Base-by-base conservation (phyloP, 2,888 invertebrate genomes). In the Sphaerophoria taeniata region DNA sequence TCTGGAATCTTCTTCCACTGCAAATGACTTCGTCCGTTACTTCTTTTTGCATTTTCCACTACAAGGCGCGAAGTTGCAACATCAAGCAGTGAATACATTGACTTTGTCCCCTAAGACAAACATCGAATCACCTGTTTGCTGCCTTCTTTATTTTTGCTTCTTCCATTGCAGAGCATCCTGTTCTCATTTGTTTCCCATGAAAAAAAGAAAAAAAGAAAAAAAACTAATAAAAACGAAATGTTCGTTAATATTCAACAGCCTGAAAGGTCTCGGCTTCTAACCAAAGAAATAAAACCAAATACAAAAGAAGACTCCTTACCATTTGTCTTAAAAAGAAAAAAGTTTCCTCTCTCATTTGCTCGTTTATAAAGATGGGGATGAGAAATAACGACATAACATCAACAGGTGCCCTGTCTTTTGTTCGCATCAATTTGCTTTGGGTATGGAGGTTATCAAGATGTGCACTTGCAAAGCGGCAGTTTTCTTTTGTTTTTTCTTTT, bases 391-490 rank as follows among this genome's bases (percentile, higher is more conserved):
- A 47, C 7, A 24, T 24, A 45, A 34, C 34, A 49, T 34, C 65
- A 65, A 65, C 65, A 65, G 65, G 65, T 65, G 65, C 49, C 49
- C 24, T 24, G 24, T 49, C 65, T 16, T 65, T 65, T 65, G 47
- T 65, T 63, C 63, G 14, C 63, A 47, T 47, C 63, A 47, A 34
- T 34, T 47, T 24, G 24, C 24, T 24, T 47, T 43, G 9, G 43
- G 9, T 43, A 7, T 3, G 39, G 4, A n/a, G 39, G 0, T 12
- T 63, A 34, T 47, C 63, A 60, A 43, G 39, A 34, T 65, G 16
- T 65, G n/a, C 34, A 34, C 34, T 34, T 33, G 9, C 11, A 11
- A 47, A 34, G 47, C 47, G 47, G 33, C 47, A 63, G 63, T 47
- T 63, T 63, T 6, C 16, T 58, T 60, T 2, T 39, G 36, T 11